Evolutionary conservation across 2,888 invertebrate species (phyloP), one percentile per base, ranked within the genome.

Genomic region (Spodoptera exigua): DNA sequence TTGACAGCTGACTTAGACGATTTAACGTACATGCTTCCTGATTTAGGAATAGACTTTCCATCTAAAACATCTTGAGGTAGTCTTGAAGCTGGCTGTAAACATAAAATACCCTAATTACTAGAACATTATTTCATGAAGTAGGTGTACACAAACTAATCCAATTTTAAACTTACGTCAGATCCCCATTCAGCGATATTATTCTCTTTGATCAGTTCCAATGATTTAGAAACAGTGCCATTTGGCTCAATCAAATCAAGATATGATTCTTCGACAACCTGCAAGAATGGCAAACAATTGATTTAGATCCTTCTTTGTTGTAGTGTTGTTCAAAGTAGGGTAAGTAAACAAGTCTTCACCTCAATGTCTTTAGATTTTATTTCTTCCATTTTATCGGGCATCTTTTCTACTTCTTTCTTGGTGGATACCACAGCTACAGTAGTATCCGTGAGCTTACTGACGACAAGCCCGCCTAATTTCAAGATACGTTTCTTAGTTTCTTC

Each of bases 141-240:
- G 7, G 13, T 14, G 18, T 4, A 1, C 13, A 27, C 12, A 27
- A 27, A 27, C 27, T 21, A 18, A 21, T 27, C 5, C 2, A 12
- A 32, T 4, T 7, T 37, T 11, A 46, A 27, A 94, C 95, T 95
- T 91, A 97, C 96, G 86, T 98, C 97, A 16, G 96, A 95, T 12
- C 98, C 98, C 98, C 98, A 98, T 52, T 95, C 93, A 27, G 97
- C 97, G 71, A 98, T 96, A 65, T 96, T 96, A 84, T 97, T 96
- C 73, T 96, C 95, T 61, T 95, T 95, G 49, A 98, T 95, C 4
- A 96, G 91, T 61, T 95, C 95, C 2, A 97, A 89, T 40, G 96
- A 95, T 21, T 95, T 92, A 0, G 92, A 85, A 13, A 96, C 95
- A 0, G 95, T 94, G 73, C 96, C 95, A 18, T 95, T 90, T 52